A percentile compares a stretch with the other conserved stretches of the same genome.
phyloP scores from a whole-genome alignment of 2,797 vertebrate species.

The Ceryle rudis region DNA sequence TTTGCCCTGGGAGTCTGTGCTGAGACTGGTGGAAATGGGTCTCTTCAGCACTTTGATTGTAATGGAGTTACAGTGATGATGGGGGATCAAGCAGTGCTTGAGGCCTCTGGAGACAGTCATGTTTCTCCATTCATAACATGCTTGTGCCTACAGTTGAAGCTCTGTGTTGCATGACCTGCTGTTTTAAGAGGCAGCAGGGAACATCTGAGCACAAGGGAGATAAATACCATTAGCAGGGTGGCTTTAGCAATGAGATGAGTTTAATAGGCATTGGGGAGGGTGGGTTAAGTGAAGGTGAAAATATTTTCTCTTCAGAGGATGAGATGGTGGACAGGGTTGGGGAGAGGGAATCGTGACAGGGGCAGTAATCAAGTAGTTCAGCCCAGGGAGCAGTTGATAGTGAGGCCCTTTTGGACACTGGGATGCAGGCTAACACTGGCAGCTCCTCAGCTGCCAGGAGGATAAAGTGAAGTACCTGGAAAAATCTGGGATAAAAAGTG shows the following conservation, averaged over 20 bases:
- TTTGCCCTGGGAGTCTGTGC: background rate
- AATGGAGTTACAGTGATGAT: background rate
- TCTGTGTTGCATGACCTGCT: background rate
- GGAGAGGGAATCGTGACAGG: background rate
- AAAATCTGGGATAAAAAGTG: background rate
- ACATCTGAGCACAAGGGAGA: background rate
- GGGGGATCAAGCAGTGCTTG: background rate
- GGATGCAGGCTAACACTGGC: background rate
- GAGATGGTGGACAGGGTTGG: background rate
- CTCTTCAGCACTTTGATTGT: background rate
- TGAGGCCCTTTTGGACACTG: background rate
- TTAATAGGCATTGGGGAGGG: background rate
- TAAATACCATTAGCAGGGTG: background rate
- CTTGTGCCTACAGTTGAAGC: background rate
- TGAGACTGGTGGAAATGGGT: accelerated
- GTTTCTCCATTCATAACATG: accelerated
- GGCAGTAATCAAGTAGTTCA: background rate
- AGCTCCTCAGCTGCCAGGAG: background rate
- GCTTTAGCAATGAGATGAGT: background rate
- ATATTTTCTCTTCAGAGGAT: background rate
- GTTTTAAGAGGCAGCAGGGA: background rate
- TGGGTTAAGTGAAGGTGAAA: background rate
- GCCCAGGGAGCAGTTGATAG: background rate
- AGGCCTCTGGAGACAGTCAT: background rate
- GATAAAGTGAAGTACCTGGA: background rate